A percentile compares a stretch with the other conserved stretches of the same genome.
Conservation (phyloP, 2,113 vertebrate species). For the Coryphaenoides rupestris region DNA sequence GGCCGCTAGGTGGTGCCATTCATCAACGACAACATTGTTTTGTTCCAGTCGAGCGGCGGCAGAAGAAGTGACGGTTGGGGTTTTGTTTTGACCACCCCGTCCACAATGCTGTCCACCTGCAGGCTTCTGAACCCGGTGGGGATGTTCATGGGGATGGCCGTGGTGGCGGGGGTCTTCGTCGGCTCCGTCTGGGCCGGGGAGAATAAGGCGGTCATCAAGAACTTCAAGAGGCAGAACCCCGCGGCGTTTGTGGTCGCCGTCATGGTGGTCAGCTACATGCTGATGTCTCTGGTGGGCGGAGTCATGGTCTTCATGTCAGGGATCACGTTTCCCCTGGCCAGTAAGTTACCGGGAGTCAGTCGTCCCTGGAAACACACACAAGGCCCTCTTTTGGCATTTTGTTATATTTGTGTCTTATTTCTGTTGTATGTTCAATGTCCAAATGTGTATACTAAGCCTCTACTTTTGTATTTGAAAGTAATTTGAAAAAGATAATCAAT, state of each 20-base stretch:
- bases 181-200: conserved; percentile 85
- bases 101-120: conserved; percentile 29
- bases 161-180: conserved; percentile 83
- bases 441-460: too few relatives aligned
- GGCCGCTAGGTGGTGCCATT: conserved; percentile 49
- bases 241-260: conserved; percentile 77
- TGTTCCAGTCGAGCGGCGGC: not conserved
- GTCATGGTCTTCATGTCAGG: conserved; percentile 92
- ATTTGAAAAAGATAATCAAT: too few relatives aligned
- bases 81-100: not conserved
- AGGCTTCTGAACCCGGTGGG: conserved; percentile 88
- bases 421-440: too few relatives aligned
- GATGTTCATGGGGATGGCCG: conserved; percentile 83
- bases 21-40: conserved; percentile 7
- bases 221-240: conserved; percentile 86
- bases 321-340: conserved; percentile 85
- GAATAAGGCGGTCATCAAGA: conserved; percentile 81
- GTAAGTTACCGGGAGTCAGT: conserved; percentile 65
- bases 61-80: not conserved
- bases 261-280: conserved; percentile 84
- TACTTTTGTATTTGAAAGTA: too few relatives aligned
- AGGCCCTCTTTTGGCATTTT: too few relatives aligned
- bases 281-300: conserved; percentile 89
- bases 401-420: too few relatives aligned
- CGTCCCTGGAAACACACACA: too few relatives aligned